Conservation (phyloP, 2,113 vertebrate species). For the Melanocharis versteri region DNA sequence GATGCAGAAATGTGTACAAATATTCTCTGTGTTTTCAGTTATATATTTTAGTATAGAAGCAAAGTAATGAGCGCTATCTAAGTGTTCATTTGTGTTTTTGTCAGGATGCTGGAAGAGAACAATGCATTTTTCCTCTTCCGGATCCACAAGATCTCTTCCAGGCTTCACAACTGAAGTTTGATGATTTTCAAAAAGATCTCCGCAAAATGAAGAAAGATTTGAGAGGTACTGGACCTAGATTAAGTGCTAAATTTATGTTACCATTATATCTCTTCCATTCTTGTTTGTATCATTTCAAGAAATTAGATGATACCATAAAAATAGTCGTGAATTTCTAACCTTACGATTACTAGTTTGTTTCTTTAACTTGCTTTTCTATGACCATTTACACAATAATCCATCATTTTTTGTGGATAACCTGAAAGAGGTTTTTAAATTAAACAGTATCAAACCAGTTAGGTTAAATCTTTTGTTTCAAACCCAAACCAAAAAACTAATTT, state of each 20-base stretch:
- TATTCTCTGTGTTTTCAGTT: neutral
- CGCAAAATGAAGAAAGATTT: conserved; percentile 89
- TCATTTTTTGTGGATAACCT: neutral
- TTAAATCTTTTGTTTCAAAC: neutral
- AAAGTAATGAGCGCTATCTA: neutral
- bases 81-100: conserved; percentile 36
- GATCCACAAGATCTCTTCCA: conserved; percentile 98
- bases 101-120: conserved; percentile 91
- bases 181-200: conserved; percentile 95
- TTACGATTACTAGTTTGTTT: neutral
- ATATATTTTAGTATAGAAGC: neutral
- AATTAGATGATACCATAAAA: neutral
- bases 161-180: conserved; percentile 95
- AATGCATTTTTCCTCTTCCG: conserved; percentile 88
- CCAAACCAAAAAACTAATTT: neutral
- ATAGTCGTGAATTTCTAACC: neutral
- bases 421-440: neutral
- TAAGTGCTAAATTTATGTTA: neutral
- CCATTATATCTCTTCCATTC: neutral
- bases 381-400: neutral
- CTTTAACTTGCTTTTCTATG: neutral
- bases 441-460: neutral
- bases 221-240: conserved; percentile 74
- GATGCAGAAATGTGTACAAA: neutral
- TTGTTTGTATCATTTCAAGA: neutral